Conservation (phyloP, 2,113 vertebrate genomes). For the Prionailurus bengalensis region DNA sequence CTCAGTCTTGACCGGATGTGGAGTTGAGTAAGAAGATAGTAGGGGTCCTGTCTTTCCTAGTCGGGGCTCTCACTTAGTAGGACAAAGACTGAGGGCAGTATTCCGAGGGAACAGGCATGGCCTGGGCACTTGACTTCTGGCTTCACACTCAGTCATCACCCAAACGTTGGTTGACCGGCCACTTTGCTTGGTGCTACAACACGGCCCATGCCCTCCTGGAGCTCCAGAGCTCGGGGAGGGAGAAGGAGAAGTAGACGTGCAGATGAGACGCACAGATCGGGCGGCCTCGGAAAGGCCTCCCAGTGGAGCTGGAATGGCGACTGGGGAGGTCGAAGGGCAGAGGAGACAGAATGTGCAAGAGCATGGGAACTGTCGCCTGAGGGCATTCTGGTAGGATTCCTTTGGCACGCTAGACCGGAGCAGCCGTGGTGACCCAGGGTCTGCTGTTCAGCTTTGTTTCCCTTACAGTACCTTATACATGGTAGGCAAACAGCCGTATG, state of each 20-base stretch:
- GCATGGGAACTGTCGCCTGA: accelerated
- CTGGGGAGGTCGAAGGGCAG: neutral
- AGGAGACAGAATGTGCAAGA: neutral
- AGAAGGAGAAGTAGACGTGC: neutral
- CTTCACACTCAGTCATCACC: neutral
- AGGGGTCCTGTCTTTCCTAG: neutral
- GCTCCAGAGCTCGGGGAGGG: neutral
- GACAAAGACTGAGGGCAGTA: neutral
- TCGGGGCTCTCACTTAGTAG: neutral
- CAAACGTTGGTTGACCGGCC: neutral
- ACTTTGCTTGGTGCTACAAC: neutral
- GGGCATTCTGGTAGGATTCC: accelerated
- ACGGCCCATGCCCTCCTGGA: no score
- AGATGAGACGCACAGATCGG: no score
- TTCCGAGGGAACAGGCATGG: neutral
- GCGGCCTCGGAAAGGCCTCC: neutral
- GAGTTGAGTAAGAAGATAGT: neutral
- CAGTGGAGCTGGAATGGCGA: neutral
- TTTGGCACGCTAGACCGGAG: neutral
- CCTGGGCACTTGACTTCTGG: neutral
- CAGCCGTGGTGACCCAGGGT: no score
- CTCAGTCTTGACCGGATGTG: neutral
- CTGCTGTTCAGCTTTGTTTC: neutral
- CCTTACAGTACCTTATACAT: neutral
- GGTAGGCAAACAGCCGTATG: neutral